Evolutionary conservation across 2,797 vertebrate genomes (phyloP), one percentile per base, ranked within the genome.

Genomic region (Pangasius macronema): DNA sequence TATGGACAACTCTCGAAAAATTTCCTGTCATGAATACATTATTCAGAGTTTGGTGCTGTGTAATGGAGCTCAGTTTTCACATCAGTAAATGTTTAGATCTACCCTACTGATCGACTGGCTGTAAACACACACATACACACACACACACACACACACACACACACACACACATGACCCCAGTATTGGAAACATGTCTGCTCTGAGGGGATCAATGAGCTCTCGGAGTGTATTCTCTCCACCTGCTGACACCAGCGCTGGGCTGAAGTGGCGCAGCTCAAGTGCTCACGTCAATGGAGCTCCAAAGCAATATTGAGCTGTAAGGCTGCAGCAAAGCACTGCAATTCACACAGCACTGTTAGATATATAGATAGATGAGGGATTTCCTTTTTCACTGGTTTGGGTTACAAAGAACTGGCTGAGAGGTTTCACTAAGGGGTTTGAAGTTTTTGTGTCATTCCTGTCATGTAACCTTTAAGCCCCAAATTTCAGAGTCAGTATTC

Each of bases 121-220:
- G n/a, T n/a, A n/a, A n/a, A n/a, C n/a, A n/a, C n/a, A n/a, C n/a
- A n/a, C n/a, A n/a, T n/a, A n/a, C n/a, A n/a, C n/a, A n/a, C n/a
- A n/a, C n/a, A n/a, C n/a, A n/a, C n/a, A n/a, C n/a, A n/a, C n/a
- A n/a, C n/a, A n/a, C n/a, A n/a, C n/a, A n/a, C n/a, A n/a, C n/a
- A n/a, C n/a, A n/a, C n/a, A n/a, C n/a, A n/a, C n/a, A n/a, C n/a
- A n/a, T n/a, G 90, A 91, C 87, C 86, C 65, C 30, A 80, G 80
- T 84, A 91, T 68, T 80, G 85, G 76, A 84, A 88, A 88, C 82
- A 85, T 86, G 86, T 87, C 89, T 85, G 55, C 89, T 87, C 72
- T 82, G 61, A 85, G 83, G 59, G 85, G 87, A 90, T 90, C 87
- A 84, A 90, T 90, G 87, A 89, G 77, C 81, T 85, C 85, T 90